A percentile compares a stretch with the other conserved stretches of the same genome.
Evolutionary conservation across 2,797 vertebrate genomes (phyloP).

Genomic region (Chrysocyon brachyurus): DNA sequence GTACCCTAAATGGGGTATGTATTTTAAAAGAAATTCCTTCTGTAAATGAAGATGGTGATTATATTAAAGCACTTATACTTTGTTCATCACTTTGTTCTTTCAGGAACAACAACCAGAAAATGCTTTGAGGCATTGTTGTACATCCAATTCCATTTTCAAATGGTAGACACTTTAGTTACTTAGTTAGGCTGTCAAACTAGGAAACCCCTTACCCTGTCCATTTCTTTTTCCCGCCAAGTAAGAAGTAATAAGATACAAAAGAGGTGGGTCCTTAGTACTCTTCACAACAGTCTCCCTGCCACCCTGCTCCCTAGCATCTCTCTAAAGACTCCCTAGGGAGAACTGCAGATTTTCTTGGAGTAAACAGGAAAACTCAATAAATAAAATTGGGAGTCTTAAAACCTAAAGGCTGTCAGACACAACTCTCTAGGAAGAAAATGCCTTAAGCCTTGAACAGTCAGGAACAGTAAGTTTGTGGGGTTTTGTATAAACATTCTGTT

Average conservation of each 20-base stretch:
- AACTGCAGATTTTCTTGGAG: neutral
- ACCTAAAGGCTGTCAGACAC: neutral
- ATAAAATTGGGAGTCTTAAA: conserved; percentile 39
- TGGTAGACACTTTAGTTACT: neutral
- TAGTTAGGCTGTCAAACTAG: neutral
- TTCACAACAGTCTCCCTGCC: neutral
- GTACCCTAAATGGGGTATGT: neutral
- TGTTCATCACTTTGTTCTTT: conserved; percentile 55
- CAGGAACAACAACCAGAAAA: conserved; percentile 5
- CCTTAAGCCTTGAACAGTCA: neutral
- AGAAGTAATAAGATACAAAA: neutral
- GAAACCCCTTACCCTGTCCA: neutral
- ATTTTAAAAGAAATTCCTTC: conserved; percentile 50
- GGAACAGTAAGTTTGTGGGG: conserved; percentile 33
- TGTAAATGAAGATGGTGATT: conserved; percentile 50
- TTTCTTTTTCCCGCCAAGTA: neutral
- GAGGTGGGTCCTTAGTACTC: conserved; percentile 4
- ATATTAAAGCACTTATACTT: conserved; percentile 51
- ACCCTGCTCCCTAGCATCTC: neutral
- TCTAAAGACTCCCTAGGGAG: neutral
- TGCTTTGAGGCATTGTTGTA: neutral
- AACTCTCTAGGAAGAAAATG: conserved; percentile 19
- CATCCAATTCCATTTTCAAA: conserved; percentile 51
- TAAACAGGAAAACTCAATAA: conserved; percentile 63
- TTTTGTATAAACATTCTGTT: conserved; percentile 21